These are phyloP conservation scores for Phalacrocorax carbo DNA, from an alignment of 2,113 vertebrate genomes.

Conservation along the genomic window DNA sequence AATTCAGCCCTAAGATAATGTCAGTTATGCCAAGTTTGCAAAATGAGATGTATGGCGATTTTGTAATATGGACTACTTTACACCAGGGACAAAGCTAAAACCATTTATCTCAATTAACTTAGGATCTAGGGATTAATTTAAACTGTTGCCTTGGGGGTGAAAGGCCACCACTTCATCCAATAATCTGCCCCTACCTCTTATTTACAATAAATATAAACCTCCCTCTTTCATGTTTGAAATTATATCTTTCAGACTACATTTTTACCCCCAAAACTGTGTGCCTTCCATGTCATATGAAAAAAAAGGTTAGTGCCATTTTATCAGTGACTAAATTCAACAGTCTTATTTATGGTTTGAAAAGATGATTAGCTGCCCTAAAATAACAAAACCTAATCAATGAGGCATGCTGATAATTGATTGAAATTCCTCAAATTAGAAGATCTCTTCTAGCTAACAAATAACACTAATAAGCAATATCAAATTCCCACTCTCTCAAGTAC, in stretches of 20 bases:
- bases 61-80: constrained; percentile 57
- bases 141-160: constrained; percentile 67
- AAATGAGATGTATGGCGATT: constrained; percentile 68
- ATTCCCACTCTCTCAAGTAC: not conserved
- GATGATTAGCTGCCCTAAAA: not conserved
- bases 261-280: not conserved
- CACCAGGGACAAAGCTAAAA: constrained; percentile 65
- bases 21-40: constrained; percentile 70
- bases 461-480: constrained; percentile 2
- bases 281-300: not conserved
- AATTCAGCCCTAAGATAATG: constrained; percentile 59
- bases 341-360: not conserved
- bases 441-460: constrained; percentile 52
- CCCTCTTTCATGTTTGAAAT: not conserved
- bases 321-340: not conserved
- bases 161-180: constrained; percentile 60
- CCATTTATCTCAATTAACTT: constrained; percentile 78
- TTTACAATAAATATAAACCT: not conserved
- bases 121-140: constrained; percentile 66
- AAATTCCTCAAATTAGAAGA: constrained; percentile 42
- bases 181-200: not conserved
- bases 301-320: not conserved
- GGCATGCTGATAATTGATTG: constrained; percentile 47
- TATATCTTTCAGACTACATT: not conserved
- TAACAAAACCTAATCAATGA: constrained; percentile 62